phyloP scores from a whole-genome alignment of 2,797 vertebrate species.

The Phataginus tricuspis region DNA sequence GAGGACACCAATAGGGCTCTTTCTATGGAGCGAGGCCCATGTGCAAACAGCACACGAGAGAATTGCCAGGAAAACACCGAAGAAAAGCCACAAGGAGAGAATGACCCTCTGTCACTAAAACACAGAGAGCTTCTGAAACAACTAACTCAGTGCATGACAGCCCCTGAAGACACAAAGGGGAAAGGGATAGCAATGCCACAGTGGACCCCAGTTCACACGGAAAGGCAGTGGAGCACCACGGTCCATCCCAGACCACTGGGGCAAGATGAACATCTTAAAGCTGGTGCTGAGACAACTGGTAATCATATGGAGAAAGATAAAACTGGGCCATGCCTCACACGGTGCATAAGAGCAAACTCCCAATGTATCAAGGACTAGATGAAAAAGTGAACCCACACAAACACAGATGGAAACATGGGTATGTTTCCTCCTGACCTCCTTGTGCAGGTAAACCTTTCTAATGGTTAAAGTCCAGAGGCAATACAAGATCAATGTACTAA shows the following conservation, averaged over 20 bases:
- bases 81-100: not conserved
- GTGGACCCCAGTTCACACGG: not conserved
- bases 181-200: too few species aligned
- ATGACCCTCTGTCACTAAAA: fast-evolving
- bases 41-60: fast-evolving
- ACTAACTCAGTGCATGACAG: fast-evolving
- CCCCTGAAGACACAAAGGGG: too few species aligned
- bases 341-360: not conserved
- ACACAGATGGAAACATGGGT: not conserved
- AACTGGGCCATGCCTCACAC: not conserved
- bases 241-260: fast-evolving
- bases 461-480: not conserved
- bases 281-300: too few species aligned
- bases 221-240: not conserved
- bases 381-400: not conserved
- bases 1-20: too few species aligned
- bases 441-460: not conserved
- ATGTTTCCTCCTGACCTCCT: not conserved
- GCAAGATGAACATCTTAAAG: not conserved
- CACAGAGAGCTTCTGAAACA: fast-evolving
- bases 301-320: not conserved
- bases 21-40: not conserved
- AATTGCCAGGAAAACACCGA: not conserved
- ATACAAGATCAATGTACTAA: not conserved
- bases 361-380: not conserved